Evolutionary conservation across 2,797 vertebrate species (phyloP).

Genomic region (Capromys pilorides): DNA sequence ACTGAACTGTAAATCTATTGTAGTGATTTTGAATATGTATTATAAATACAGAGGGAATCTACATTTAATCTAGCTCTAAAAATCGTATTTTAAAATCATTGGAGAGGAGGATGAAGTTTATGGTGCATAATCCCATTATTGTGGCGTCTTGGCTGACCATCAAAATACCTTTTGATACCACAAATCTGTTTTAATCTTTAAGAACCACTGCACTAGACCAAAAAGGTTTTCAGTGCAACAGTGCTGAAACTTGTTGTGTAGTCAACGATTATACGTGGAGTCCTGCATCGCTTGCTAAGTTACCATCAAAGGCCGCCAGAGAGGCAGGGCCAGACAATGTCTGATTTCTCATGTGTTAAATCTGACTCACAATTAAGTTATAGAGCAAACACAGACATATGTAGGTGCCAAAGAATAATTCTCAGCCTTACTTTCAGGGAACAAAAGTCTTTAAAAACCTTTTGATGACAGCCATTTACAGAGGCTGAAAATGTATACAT

Average conservation of each 20-base stretch:
- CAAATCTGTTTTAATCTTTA: conserved; percentile 59
- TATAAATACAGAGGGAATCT: conserved; percentile 11
- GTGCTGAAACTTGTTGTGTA: not conserved
- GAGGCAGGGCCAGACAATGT: not conserved
- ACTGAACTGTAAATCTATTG: not conserved
- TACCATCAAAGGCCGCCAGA: not conserved
- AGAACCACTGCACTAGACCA: not conserved
- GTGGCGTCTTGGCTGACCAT: not conserved
- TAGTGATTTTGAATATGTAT: conserved; percentile 19
- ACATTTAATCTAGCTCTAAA: conserved; percentile 30
- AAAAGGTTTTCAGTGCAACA: not conserved
- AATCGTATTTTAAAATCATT: conserved; percentile 42
- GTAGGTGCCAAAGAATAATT: conserved; percentile 62
- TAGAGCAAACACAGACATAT: conserved; percentile 58
- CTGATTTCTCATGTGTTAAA: conserved; percentile 30
- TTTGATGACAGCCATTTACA: conserved; percentile 41
- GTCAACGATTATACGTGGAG: not conserved
- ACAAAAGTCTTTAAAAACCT: conserved; percentile 45
- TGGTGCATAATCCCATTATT: not conserved
- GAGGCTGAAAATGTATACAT: not conserved
- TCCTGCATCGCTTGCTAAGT: not conserved
- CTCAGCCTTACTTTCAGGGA: conserved; percentile 40
- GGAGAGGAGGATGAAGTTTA: conserved; percentile 54
- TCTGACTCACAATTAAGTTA: conserved; percentile 72
- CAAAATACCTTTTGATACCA: conserved; percentile 62